Evolutionary conservation across 2,888 invertebrate genomes (phyloP), one percentile per base, ranked within the genome.

Genomic region (Cynaeus angustus): DNA sequence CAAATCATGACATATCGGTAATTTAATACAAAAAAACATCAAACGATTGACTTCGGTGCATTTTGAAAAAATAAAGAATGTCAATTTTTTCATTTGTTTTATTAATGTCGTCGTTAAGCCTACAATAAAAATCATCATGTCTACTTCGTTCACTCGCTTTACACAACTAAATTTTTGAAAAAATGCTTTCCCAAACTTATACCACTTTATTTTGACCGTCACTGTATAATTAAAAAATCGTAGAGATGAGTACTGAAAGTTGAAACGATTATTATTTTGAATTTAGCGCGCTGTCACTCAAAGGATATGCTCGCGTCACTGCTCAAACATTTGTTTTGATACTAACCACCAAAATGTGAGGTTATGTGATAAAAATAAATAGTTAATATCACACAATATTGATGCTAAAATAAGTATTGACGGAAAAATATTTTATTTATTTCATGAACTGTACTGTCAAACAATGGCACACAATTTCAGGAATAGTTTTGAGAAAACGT

Each of bases 401-500:
- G 50, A 50, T 33, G 28, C 16, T 12, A 12, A 55, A 55, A 28
- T 41, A 45, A 41, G 5, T 33, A 48, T 64, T 10, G 3, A 16
- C 33, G 12, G 37, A 28, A 26, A 46, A 38, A 50, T 59, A 6
- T 37, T 38, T n/a, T 30, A 8, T 26, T 41, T 41, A 41, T 41
- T 12, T 2, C 2, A 33, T n/a, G 33, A 33, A 7, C 7, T n/a
- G 33, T 9, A n/a, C n/a, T 33, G 33, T 6, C 33, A 2, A 7
- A 62, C 38, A 10, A 66, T 66, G 66, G 12, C 66, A 33, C 43
- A 68, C 14, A 61, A 53, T 62, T 50, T 75, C 61, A 66, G 74
- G 64, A 76, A 74, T 50, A 73, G 62, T 68, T 68, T 68, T 65
- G 78, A 78, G 66, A 77, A 75, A 75, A 70, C 76, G 3, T 79